Percentiles rank a stretch among this genome's conserved stretches.
Conservation (phyloP, 2,888 invertebrate genomes). For the Spisula subtruncata region DNA sequence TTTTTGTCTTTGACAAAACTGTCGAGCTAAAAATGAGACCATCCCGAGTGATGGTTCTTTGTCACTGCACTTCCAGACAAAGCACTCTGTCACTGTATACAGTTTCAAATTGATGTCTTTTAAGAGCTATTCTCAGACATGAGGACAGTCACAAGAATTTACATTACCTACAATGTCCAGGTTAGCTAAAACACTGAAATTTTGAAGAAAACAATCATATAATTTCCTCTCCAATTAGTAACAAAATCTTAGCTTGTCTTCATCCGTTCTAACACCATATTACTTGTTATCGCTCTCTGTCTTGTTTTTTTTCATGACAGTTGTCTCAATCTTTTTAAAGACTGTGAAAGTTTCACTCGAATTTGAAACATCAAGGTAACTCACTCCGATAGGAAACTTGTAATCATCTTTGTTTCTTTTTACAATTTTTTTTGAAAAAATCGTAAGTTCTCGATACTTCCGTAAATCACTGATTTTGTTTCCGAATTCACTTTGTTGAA, state of each 20-base stretch:
- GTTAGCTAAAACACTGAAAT: too few species aligned
- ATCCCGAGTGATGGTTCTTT: too few species aligned
- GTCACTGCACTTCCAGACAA: too few species aligned
- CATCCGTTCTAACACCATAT: slow-evolving; percentile 10
- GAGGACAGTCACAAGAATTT: too few species aligned
- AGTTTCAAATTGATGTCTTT: too few species aligned
- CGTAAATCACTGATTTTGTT: slow-evolving; percentile 18
- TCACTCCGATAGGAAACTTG: slow-evolving; percentile 26
- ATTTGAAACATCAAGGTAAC: slow-evolving; percentile 30
- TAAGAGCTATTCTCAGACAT: too few species aligned
- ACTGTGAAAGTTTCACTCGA: slow-evolving; percentile 26
- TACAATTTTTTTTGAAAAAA: background rate
- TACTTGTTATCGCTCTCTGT: slow-evolving; percentile 21
- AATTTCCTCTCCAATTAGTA: too few species aligned
- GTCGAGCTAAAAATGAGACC: too few species aligned
- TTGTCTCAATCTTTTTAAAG: slow-evolving; percentile 24
- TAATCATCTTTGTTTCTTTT: slow-evolving; percentile 16
- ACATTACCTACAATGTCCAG: too few species aligned
- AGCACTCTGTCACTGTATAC: too few species aligned
- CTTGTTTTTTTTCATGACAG: slow-evolving; percentile 15
- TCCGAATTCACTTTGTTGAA: slow-evolving; percentile 12
- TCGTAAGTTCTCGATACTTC: slow-evolving; percentile 9
- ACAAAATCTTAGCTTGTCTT: background rate
- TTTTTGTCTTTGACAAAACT: too few species aligned
- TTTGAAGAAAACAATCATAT: too few species aligned